A percentile compares a stretch with the other conserved stretches of the same genome.
phyloP scores from a whole-genome alignment of 1,140 invertebrate species.

The Hestina assimilis region DNA sequence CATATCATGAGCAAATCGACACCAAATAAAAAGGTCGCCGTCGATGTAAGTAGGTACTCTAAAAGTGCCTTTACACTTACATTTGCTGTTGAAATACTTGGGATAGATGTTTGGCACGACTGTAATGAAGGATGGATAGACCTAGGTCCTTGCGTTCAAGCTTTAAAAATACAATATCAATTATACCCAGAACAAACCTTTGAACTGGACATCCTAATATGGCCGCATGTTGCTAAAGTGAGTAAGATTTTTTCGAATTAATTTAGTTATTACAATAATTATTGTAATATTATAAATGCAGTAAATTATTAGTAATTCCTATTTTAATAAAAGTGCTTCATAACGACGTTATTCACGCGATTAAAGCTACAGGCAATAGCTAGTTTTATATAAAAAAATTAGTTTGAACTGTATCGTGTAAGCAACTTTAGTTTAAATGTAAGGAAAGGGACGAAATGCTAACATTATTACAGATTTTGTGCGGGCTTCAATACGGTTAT shows the following conservation, averaged over 20 bases:
- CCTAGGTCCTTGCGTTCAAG: conserved; percentile 46
- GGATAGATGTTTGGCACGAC: conserved; percentile 54
- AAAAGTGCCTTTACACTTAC: conserved; percentile 57
- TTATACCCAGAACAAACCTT: conserved; percentile 51
- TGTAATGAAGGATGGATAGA: conserved; percentile 55
- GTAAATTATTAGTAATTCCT: too few relatives aligned
- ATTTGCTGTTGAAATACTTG: conserved; percentile 57
- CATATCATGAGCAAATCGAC: conserved; percentile 26
- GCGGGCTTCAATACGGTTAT: conserved; percentile 48
- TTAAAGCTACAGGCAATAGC: too few relatives aligned
- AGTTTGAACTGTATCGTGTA: background rate
- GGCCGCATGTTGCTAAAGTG: conserved; percentile 62
- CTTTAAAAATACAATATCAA: conserved; percentile 56
- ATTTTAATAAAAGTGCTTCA: too few relatives aligned
- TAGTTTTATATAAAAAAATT: background rate
- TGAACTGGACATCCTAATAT: conserved; percentile 60
- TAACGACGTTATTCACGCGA: too few relatives aligned
- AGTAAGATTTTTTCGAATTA: background rate
- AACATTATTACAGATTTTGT: conserved; percentile 47
- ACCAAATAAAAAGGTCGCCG: conserved; percentile 21
- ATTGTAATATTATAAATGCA: too few relatives aligned
- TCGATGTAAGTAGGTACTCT: conserved; percentile 18
- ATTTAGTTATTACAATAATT: background rate
- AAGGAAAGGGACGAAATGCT: background rate
- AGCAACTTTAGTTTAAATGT: background rate